phyloP scores from a whole-genome alignment of 2,888 invertebrate species.

The Germaria angustata region DNA sequence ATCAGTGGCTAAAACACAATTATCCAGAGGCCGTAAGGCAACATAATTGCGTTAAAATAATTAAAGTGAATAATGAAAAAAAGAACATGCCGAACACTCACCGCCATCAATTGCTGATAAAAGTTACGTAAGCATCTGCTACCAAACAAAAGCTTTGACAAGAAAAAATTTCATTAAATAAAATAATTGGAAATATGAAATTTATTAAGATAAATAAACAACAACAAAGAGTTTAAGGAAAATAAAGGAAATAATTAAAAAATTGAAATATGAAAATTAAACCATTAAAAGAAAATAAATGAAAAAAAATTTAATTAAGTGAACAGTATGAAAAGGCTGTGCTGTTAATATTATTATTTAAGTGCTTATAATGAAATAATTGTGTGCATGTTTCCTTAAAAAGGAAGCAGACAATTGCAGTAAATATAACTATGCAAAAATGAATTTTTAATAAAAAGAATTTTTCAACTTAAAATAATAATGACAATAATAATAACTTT shows the following conservation, averaged over 20 bases:
- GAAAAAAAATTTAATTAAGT: background rate
- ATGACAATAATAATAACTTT: no score
- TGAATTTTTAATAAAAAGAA: no score
- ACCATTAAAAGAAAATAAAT: background rate
- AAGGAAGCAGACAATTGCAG: no score
- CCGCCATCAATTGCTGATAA: background rate
- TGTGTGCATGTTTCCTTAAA: background rate
- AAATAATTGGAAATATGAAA: background rate
- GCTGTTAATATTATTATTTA: background rate
- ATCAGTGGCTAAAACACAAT: background rate
- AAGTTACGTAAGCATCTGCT: background rate
- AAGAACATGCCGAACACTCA: background rate
- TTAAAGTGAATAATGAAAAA: background rate
- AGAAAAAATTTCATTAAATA: background rate
- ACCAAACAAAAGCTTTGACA: background rate
- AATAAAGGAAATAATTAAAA: conserved; percentile 30
- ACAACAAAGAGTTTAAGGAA: background rate
- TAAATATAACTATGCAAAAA: no score
- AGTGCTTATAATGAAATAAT: background rate
- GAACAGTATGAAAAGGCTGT: background rate
- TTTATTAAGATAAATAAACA: background rate
- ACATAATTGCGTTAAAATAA: background rate
- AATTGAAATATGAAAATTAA: conserved; percentile 1
- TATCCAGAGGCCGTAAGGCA: background rate
- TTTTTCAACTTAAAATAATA: no score